Conservation (phyloP, 2,113 vertebrate species). For the Chelonoidis abingdonii region DNA sequence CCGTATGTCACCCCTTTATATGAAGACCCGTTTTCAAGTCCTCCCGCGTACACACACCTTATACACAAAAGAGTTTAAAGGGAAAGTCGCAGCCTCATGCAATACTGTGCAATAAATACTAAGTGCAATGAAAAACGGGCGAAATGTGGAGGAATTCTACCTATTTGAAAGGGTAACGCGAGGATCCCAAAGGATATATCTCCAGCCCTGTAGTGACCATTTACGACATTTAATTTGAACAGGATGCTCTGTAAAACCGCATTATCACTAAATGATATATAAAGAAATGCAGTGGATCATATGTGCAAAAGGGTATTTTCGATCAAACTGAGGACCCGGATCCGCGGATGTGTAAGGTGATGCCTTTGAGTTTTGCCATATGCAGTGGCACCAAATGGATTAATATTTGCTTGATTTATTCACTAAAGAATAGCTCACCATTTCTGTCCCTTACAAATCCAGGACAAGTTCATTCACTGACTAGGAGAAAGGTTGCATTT, state of each 20-base stretch:
- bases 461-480: neutral
- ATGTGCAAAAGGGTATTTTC: neutral
- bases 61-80: neutral
- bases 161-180: too few species aligned
- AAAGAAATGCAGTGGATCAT: neutral
- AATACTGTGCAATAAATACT: constrained; percentile 47
- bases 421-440: neutral
- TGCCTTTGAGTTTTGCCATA: neutral
- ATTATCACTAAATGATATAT: too few species aligned
- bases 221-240: neutral
- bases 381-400: neutral
- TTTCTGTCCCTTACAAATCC: neutral
- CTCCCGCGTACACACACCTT: neutral
- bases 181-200: neutral
- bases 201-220: too few species aligned
- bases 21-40: neutral
- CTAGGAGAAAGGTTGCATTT: neutral
- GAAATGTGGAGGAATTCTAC: neutral
- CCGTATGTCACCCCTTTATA: neutral
- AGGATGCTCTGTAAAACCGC: neutral
- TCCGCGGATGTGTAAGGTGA: neutral
- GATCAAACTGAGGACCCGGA: neutral
- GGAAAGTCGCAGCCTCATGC: neutral
- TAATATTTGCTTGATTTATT: neutral
- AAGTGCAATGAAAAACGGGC: neutral